Evolutionary conservation across 2,888 invertebrate genomes (phyloP).

Genomic region (Phalangium opilio): DNA sequence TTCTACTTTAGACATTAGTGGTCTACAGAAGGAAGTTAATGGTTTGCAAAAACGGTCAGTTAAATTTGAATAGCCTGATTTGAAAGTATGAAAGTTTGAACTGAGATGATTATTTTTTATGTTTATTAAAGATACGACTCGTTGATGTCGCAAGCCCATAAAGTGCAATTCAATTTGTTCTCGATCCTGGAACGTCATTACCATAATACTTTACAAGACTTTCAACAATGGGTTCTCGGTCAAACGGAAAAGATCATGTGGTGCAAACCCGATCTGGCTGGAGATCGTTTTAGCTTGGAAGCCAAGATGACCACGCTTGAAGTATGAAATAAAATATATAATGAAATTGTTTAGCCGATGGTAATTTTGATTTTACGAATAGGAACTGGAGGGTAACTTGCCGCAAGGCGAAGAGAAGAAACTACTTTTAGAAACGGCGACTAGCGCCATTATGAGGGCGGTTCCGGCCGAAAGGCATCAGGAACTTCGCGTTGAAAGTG

Average conservation of each 20-base stretch:
- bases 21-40: constrained; percentile 58
- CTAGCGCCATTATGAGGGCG: constrained; percentile 10
- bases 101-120: too few relatives aligned
- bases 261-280: constrained; percentile 75
- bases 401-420: constrained; percentile 15
- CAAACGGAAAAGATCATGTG: constrained; percentile 76
- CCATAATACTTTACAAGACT: constrained; percentile 62
- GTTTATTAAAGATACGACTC: constrained; percentile 43
- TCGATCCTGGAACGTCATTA: constrained; percentile 74
- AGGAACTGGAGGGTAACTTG: constrained; percentile 15
- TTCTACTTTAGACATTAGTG: constrained; percentile 10
- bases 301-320: constrained; percentile 54
- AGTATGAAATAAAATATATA: constrained; percentile 7
- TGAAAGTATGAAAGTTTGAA: neutral
- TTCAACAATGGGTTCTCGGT: constrained; percentile 61
- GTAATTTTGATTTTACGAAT: neutral
- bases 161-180: constrained; percentile 48
- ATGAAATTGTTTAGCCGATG: neutral
- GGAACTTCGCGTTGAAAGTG: constrained; percentile 10
- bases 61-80: constrained; percentile 18
- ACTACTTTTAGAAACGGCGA: constrained; percentile 10
- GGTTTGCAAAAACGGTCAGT: constrained; percentile 55
- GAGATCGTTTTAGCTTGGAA: constrained; percentile 81
- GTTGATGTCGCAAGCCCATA: constrained; percentile 58
- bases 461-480: constrained; percentile 8